phyloP scores from a whole-genome alignment of 2,888 invertebrate species.

The Onthophagus sagittarius region DNA sequence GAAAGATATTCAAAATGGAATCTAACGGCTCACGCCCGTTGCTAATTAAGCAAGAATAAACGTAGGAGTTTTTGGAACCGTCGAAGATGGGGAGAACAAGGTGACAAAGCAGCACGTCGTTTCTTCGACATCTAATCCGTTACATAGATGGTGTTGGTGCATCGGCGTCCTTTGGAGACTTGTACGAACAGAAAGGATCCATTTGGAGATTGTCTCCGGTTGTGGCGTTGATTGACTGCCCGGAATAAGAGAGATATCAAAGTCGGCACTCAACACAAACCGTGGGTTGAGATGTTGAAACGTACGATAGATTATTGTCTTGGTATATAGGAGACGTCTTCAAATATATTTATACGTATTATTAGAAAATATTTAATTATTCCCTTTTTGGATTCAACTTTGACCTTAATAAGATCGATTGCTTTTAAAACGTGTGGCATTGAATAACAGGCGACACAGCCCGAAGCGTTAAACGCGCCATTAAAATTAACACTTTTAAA shows the following conservation, averaged over 20 bases:
- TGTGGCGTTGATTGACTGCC: slow-evolving; percentile 37
- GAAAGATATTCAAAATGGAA: not conserved
- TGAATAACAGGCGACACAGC: not conserved
- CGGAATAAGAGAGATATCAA: slow-evolving; percentile 25
- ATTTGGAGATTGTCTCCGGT: slow-evolving; percentile 38
- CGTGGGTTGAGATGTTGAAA: not conserved
- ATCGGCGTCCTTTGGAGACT: slow-evolving; percentile 2
- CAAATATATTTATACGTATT: too few relatives aligned
- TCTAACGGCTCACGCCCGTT: not conserved
- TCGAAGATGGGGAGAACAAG: not conserved
- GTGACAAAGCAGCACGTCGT: slow-evolving; percentile 24
- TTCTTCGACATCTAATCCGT: slow-evolving; percentile 10
- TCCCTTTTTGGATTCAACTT: not conserved
- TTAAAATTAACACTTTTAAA: slow-evolving; percentile 11
- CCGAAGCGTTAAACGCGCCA: slow-evolving; percentile 1
- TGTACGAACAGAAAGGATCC: slow-evolving; percentile 32
- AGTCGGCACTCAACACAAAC: not conserved
- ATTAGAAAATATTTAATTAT: not conserved
- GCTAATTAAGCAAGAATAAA: not conserved
- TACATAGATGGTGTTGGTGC: slow-evolving; percentile 3
- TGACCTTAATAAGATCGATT: not conserved
- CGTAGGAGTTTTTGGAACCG: not conserved
- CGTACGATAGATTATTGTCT: not conserved
- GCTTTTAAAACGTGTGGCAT: not conserved
- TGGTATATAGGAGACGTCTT: too few relatives aligned